Percentiles rank a stretch among this genome's conserved stretches.
Conservation (phyloP, 1,140 invertebrate genomes). For the Tribolium castaneum region DNA sequence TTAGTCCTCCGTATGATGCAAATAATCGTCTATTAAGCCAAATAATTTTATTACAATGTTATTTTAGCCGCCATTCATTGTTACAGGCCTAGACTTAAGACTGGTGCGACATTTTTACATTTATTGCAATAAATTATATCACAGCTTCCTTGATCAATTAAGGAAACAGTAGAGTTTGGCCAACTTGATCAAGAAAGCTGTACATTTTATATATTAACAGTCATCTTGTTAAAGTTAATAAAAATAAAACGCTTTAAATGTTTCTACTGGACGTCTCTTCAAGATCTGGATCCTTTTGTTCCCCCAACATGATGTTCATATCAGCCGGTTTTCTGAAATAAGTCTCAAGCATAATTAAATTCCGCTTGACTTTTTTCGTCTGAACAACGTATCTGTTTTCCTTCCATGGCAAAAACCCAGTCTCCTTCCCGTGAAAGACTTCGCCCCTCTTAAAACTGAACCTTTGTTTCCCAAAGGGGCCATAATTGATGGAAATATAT, state of each 20-base stretch:
- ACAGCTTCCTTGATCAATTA: too few relatives aligned
- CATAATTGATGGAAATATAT: slow-evolving; percentile 44
- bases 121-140: neutral
- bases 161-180: too few relatives aligned
- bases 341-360: slow-evolving; percentile 52
- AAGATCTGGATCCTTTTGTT: slow-evolving; percentile 44
- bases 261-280: slow-evolving; percentile 32
- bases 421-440: slow-evolving; percentile 30
- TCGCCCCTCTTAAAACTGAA: slow-evolving; percentile 20
- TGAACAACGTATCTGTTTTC: slow-evolving; percentile 26
- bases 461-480: neutral
- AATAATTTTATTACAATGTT: slow-evolving; percentile 14
- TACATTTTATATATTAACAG: neutral
- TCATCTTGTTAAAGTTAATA: slow-evolving; percentile 25
- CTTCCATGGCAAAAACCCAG: slow-evolving; percentile 46
- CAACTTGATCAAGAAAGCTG: too few relatives aligned
- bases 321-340: slow-evolving; percentile 57
- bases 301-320: slow-evolving; percentile 55
- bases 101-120: slow-evolving; percentile 23
- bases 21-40: slow-evolving; percentile 4
- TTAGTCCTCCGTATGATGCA: neutral
- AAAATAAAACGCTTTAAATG: slow-evolving; percentile 37
- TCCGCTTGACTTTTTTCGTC: slow-evolving; percentile 23
- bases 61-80: slow-evolving; percentile 18
- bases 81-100: slow-evolving; percentile 22